Evolutionary conservation across 2,888 invertebrate genomes (phyloP).

Genomic region (Orthosia gracilis): DNA sequence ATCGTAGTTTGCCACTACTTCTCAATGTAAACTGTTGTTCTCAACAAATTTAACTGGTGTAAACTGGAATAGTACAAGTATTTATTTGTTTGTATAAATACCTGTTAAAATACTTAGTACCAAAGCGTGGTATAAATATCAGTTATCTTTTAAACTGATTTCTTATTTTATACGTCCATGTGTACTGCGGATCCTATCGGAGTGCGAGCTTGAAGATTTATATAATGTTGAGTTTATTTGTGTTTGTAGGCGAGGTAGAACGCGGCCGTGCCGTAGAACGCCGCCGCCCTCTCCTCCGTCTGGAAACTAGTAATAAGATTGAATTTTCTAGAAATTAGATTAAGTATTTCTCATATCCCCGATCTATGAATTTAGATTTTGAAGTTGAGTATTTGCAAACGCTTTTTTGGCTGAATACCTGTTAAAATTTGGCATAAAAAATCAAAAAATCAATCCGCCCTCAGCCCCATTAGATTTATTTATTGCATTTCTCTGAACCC

Average conservation of each 20-base stretch:
- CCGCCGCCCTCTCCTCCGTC: constrained; percentile 4
- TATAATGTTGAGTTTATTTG: constrained; percentile 46
- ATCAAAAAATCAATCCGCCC: too few relatives aligned
- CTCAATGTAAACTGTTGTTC: constrained; percentile 5
- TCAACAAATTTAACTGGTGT: constrained; percentile 1
- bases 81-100: neutral
- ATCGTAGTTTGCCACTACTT: constrained; percentile 31
- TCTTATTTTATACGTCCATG: neutral
- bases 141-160: constrained; percentile 4
- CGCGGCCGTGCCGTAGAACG: neutral
- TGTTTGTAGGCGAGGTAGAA: constrained; percentile 49
- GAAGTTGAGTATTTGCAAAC: too few relatives aligned
- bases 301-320: constrained; percentile 26
- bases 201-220: constrained; percentile 56
- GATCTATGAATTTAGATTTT: too few relatives aligned
- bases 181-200: constrained; percentile 35
- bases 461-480: constrained; percentile 15
- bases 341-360: constrained; percentile 9
- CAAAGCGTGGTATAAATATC: neutral
- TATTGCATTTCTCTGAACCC: constrained; percentile 13
- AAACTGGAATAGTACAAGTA: neutral
- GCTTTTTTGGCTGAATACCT: too few relatives aligned
- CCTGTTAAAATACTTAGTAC: neutral
- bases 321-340: constrained; percentile 1
- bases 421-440: too few relatives aligned